A percentile compares a stretch with the other conserved stretches of the same genome.
Conservation (phyloP, 2,888 invertebrate genomes). For the Lumbricus terrestris region DNA sequence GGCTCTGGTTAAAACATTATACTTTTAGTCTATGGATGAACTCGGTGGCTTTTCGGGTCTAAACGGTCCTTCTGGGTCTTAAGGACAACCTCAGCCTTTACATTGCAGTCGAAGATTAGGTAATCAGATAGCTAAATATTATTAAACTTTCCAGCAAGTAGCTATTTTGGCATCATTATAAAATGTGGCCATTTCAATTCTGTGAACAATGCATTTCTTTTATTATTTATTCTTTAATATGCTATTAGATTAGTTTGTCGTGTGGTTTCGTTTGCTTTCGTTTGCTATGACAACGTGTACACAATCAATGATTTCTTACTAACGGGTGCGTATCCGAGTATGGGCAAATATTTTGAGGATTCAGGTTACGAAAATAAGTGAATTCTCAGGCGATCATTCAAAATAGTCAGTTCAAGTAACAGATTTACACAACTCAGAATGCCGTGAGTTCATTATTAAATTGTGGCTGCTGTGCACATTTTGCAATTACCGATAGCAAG, state of each 20-base stretch:
- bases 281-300: constrained; percentile 3
- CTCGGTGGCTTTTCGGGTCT: too few species aligned
- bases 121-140: too few species aligned
- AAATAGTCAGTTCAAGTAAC: background rate
- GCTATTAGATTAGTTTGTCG: background rate
- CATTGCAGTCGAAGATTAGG: background rate
- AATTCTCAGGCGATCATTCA: background rate
- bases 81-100: background rate
- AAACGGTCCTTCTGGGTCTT: too few species aligned
- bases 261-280: background rate
- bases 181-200: background rate
- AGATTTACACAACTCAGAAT: background rate
- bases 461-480: too few species aligned
- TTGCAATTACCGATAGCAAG: too few species aligned
- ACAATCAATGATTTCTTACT: background rate
- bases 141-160: too few species aligned
- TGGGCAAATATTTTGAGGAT: background rate
- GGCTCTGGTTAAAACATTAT: background rate
- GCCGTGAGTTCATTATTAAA: background rate
- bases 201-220: background rate
- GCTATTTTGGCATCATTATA: background rate
- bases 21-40: background rate
- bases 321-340: background rate
- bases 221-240: background rate
- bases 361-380: background rate